A percentile compares a stretch with the other conserved stretches of the same genome.
Evolutionary conservation across 2,888 invertebrate genomes (phyloP).

Genomic region (Dynastes grantii): DNA sequence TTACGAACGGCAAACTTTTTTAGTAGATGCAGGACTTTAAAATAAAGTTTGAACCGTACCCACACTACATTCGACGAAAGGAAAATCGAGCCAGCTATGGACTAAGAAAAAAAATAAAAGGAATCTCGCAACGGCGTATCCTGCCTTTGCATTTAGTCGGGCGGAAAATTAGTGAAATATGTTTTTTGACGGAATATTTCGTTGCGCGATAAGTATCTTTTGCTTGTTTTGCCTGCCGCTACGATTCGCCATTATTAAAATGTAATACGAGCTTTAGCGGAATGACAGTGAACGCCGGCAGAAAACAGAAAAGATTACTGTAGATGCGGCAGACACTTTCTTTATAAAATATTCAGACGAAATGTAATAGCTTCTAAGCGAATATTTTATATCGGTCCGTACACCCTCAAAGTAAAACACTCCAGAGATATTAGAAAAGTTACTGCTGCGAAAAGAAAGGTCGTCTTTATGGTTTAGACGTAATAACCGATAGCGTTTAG

Average conservation of each 20-base stretch:
- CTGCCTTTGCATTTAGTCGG: conserved; percentile 14
- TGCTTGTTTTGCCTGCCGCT: background rate
- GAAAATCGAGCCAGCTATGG: too few relatives aligned
- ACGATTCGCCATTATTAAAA: conserved; percentile 32
- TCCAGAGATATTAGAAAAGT: conserved; percentile 43
- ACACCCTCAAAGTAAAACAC: conserved; percentile 33
- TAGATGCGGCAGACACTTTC: conserved; percentile 40
- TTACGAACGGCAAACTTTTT: conserved; percentile 32
- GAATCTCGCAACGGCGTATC: conserved; percentile 35
- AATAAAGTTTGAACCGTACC: conserved; percentile 38
- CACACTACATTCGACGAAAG: conserved; percentile 10
- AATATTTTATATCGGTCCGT: conserved; percentile 40
- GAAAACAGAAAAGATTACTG: conserved; percentile 28
- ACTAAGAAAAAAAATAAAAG: conserved; percentile 28
- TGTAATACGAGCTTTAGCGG: conserved; percentile 33
- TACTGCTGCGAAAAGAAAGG: background rate
- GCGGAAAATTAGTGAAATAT: conserved; percentile 49
- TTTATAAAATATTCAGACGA: conserved; percentile 46
- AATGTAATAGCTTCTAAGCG: conserved; percentile 46
- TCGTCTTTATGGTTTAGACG: conserved; percentile 23
- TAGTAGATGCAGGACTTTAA: conserved; percentile 34
- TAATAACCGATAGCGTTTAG: conserved; percentile 16
- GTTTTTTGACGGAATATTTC: conserved; percentile 37
- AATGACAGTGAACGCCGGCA: conserved; percentile 27
- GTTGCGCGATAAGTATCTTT: conserved; percentile 28